A percentile compares a stretch with the other conserved stretches of the same genome.
Conservation (phyloP, 2,113 vertebrate species). For the Formicarius rufipectus region DNA sequence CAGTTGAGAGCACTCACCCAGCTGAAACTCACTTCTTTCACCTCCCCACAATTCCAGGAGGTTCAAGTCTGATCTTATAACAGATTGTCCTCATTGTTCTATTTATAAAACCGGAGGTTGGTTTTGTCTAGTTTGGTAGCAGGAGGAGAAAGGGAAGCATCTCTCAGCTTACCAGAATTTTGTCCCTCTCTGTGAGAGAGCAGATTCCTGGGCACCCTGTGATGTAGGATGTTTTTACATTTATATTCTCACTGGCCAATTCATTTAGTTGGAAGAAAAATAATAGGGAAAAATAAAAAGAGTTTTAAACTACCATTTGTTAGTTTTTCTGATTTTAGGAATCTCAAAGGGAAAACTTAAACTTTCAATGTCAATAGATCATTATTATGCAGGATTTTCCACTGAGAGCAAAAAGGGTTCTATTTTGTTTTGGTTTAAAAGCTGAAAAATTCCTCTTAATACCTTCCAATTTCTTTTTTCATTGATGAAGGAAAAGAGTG, state of each 20-base stretch:
- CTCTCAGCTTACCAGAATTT: not conserved
- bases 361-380: not conserved
- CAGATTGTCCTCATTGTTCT: not conserved
- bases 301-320: not conserved
- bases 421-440: not conserved
- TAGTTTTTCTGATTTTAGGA: not conserved
- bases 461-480: not conserved
- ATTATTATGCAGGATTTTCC: not conserved
- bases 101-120: not conserved
- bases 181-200: not conserved
- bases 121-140: not conserved
- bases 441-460: not conserved
- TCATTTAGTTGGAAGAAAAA: not conserved
- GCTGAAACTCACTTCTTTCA: not conserved
- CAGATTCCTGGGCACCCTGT: not conserved
- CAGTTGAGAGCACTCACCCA: not conserved
- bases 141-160: not conserved
- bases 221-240: not conserved
- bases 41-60: not conserved
- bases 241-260: not conserved
- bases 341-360: not conserved
- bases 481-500: not conserved
- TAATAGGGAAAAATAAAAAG: accelerated
- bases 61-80: not conserved
- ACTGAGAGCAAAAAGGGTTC: not conserved